Evolutionary conservation across 2,888 invertebrate species (phyloP), one percentile per base, ranked within the genome.

Genomic region (Netelia fuscicornis): DNA sequence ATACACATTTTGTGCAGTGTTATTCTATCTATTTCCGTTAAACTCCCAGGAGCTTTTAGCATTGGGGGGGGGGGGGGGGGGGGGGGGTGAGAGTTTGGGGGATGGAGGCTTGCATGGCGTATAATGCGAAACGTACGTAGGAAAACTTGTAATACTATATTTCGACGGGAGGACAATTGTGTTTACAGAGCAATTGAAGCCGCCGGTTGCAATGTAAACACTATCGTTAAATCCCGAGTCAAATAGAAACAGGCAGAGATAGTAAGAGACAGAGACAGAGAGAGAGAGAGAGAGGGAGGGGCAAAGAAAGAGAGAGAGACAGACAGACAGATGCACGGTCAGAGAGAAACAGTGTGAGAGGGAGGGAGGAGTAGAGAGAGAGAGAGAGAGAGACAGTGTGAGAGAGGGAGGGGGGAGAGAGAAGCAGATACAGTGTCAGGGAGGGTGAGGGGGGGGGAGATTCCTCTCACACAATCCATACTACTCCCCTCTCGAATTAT

Each of bases 141-240:
- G 37, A 20, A 44, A 68, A 64, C 64, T 9, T 11, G 42, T 67
- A 9, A 72, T 54, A 81, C 64, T 72, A 17, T 44, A 64, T 17
- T 54, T 67, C 54, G 67, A 62, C 62, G 54, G 58, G 37, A 64
- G 62, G 74, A 84, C 84, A 84, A 84, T 70, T 71, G 77, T 77
- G 68, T 84, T 81, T 84, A 77, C 84, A 72, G 77, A 77, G 84
- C 68, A 77, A 84, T 84, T 84, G 60, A 81, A 77, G 72, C 60
- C 67, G 62, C 54, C 44, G 81, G 76, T 58, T 60, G 67, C 68
- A 72, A n/a, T 30, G 81, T 48, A 81, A 81, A 84, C 77, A 77
- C 71, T 37, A 37, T 37, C 62, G 81, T 77, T 74, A 81, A 84
- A 77, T 72, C 72, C 76, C 67, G 54, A 37, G 81, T 77, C 77